phyloP scores from a whole-genome alignment of 1,140 invertebrate genomes.

The Olivierus martensii region DNA sequence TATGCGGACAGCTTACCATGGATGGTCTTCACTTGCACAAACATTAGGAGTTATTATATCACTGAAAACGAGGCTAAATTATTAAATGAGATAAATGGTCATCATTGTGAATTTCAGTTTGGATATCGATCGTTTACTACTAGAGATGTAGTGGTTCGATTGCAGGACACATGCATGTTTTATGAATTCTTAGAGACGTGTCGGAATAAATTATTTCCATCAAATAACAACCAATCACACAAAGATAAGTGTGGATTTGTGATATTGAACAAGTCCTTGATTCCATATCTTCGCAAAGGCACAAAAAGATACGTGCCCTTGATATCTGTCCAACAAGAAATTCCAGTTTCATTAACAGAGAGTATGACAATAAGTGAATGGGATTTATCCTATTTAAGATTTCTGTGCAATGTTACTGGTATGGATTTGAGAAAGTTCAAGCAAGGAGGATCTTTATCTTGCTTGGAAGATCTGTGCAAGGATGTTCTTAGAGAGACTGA shows the following conservation, averaged over 20 bases:
- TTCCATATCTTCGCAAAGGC: conserved; percentile 76
- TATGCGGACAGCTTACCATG: conserved; percentile 26
- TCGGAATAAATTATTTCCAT: conserved; percentile 51
- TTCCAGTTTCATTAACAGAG: conserved; percentile 70
- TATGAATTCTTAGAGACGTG: conserved; percentile 79
- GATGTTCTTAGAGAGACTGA: conserved; percentile 75
- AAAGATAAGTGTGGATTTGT: conserved; percentile 79
- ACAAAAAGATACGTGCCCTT: conserved; percentile 74
- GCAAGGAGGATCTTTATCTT: conserved; percentile 74
- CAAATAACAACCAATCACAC: conserved; percentile 30
- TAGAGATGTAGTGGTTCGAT: conserved; percentile 74
- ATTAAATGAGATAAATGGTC: conserved; percentile 82
- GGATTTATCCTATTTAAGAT: conserved; percentile 82
- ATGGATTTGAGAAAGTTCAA: conserved; percentile 73
- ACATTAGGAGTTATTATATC: conserved; percentile 83
- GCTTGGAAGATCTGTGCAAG: conserved; percentile 72
- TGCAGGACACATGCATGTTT: conserved; percentile 76
- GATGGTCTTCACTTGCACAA: conserved; percentile 47
- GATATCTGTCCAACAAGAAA: conserved; percentile 89
- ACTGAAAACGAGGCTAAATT: conserved; percentile 77
- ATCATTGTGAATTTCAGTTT: conserved; percentile 81
- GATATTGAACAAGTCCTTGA: conserved; percentile 82
- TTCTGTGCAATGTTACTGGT: conserved; percentile 90
- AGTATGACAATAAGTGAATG: conserved; percentile 67
- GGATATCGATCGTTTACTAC: conserved; percentile 74